Percentiles rank a stretch among this genome's conserved stretches.
These are phyloP conservation scores for Erythrolamprus reginae DNA, from an alignment of 2,113 vertebrate species.

Conservation along the genomic window DNA sequence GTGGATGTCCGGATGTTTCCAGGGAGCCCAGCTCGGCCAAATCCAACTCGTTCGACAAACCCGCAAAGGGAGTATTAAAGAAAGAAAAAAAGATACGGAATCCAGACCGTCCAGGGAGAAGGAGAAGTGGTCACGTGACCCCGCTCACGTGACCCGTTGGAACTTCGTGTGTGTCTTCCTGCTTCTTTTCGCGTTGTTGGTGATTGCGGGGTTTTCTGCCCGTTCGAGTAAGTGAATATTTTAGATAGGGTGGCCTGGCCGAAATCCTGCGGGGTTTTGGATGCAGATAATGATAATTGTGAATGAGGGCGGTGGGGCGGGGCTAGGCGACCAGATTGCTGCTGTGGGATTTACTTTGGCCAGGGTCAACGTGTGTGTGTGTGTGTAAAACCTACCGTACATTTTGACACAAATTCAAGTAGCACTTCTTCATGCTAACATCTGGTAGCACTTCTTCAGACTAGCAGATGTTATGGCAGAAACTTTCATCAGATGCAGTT, in stretches of 20 bases:
- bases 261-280: neutral
- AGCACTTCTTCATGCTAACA: no score
- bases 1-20: neutral
- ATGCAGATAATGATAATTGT: neutral
- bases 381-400: neutral
- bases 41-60: neutral
- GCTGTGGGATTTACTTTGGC: neutral
- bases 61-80: neutral
- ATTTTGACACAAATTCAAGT: neutral
- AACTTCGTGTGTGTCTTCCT: no score
- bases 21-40: neutral
- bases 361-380: neutral
- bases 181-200: accelerated
- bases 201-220: neutral
- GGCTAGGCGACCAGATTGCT: neutral
- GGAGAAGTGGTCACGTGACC: neutral
- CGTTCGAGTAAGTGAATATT: neutral
- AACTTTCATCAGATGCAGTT: neutral
- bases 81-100: neutral
- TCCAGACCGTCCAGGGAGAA: neutral
- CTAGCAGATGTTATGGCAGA: neutral
- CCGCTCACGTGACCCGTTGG: neutral
- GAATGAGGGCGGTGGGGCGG: neutral
- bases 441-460: neutral
- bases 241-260: neutral